Conservation (phyloP, 2,888 invertebrate species). For the Beris chalybata region DNA sequence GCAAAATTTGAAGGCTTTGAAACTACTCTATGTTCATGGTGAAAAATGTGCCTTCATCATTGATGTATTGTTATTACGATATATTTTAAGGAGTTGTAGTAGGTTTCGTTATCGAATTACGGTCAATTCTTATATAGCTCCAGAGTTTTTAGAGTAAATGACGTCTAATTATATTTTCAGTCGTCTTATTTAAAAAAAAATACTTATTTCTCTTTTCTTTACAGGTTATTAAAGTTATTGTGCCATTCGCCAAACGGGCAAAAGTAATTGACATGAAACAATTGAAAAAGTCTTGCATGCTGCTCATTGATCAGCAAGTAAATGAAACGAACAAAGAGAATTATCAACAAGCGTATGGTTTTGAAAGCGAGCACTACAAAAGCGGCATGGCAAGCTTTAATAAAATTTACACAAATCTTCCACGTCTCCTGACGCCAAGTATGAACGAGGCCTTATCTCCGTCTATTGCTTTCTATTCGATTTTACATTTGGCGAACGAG, state of each 20-base stretch:
- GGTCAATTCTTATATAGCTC: too few species aligned
- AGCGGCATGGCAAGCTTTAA: slow-evolving; percentile 61
- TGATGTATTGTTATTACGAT: too few species aligned
- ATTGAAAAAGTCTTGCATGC: slow-evolving; percentile 76
- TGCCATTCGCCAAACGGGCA: slow-evolving; percentile 79
- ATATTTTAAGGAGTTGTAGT: too few species aligned
- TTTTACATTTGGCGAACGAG: slow-evolving; percentile 85
- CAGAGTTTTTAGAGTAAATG: too few species aligned
- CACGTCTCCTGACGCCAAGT: slow-evolving; percentile 60
- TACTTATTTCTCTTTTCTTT: not conserved
- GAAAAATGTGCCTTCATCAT: too few species aligned
- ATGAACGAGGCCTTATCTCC: slow-evolving; percentile 75
- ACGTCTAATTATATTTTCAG: too few species aligned
- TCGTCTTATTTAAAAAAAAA: too few species aligned
- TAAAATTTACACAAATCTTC: slow-evolving; percentile 62
- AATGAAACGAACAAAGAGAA: slow-evolving; percentile 40
- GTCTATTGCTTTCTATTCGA: slow-evolving; percentile 76
- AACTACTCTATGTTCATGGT: too few species aligned
- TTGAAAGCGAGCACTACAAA: slow-evolving; percentile 47
- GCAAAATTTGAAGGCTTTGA: too few species aligned
- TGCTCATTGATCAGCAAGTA: slow-evolving; percentile 58
- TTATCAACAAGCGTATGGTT: slow-evolving; percentile 43
- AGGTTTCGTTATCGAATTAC: too few species aligned
- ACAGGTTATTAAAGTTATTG: slow-evolving; percentile 71
- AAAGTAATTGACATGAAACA: slow-evolving; percentile 86